A percentile compares a stretch with the other conserved stretches of the same genome.
phyloP scores from a whole-genome alignment of 1,140 invertebrate genomes.

The Ceratosolen fusciceps region DNA sequence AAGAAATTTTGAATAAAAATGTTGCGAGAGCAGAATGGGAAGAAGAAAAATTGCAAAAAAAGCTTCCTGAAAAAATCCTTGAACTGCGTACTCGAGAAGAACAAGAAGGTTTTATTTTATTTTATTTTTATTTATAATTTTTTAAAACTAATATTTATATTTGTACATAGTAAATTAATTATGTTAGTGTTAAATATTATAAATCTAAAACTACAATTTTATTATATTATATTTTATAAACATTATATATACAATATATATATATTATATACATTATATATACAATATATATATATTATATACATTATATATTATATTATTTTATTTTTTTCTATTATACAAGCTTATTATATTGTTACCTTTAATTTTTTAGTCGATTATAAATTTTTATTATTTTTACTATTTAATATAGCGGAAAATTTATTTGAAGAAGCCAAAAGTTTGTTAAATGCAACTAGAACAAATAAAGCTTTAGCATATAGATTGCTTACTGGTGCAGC shows the following conservation, averaged over 20 bases:
- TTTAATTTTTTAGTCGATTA: too few relatives aligned
- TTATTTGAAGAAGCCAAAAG: slow-evolving; percentile 78
- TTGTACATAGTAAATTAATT: neutral
- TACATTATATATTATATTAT: neutral
- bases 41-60: slow-evolving; percentile 62
- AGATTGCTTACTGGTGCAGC: slow-evolving; percentile 81
- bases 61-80: slow-evolving; percentile 68
- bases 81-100: slow-evolving; percentile 74
- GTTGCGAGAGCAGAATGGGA: slow-evolving; percentile 53
- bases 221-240: neutral
- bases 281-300: neutral
- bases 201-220: neutral
- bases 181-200: neutral
- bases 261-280: too few relatives aligned
- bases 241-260: neutral
- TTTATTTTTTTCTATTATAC: too few relatives aligned
- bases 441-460: slow-evolving; percentile 78
- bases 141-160: too few relatives aligned
- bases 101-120: slow-evolving; percentile 71
- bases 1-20: slow-evolving; percentile 41
- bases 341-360: too few relatives aligned
- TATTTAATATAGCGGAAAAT: slow-evolving; percentile 73
- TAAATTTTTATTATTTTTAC: slow-evolving; percentile 1
- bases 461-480: slow-evolving; percentile 78
- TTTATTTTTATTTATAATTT: neutral